Conservation (phyloP, 2,797 vertebrate species). For the Fundulus diaphanus region DNA sequence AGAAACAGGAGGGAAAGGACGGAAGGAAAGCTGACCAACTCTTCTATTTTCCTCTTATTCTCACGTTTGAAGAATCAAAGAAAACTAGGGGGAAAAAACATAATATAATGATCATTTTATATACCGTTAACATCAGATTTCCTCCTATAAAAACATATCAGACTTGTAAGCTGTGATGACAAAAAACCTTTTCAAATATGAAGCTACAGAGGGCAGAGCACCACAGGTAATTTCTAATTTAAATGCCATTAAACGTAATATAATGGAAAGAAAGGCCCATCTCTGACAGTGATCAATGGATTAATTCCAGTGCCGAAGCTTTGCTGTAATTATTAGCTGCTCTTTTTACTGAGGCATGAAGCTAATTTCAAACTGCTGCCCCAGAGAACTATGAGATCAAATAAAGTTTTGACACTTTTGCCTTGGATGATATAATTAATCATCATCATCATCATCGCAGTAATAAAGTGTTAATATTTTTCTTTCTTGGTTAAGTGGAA, state of each 20-base stretch:
- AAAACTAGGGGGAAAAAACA: background rate
- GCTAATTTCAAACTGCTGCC: constrained; percentile 31
- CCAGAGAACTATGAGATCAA: constrained; percentile 11
- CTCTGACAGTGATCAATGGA: constrained; percentile 44
- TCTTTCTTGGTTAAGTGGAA: background rate
- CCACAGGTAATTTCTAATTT: constrained; percentile 25
- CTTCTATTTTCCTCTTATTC: constrained; percentile 18
- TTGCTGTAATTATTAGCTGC: constrained; percentile 36
- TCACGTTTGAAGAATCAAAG: constrained; percentile 12
- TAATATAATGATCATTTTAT: background rate
- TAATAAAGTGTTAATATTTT: background rate
- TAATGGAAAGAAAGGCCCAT: background rate
- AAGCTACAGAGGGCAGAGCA: background rate
- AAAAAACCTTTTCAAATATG: background rate
- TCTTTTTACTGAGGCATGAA: constrained; percentile 31
- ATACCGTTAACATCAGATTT: background rate
- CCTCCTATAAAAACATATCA: background rate
- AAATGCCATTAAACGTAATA: background rate
- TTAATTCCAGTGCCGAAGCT: constrained; percentile 33
- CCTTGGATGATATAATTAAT: constrained; percentile 24
- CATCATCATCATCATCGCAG: constrained; percentile 31
- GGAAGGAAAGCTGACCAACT: constrained; percentile 14
- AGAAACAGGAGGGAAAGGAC: constrained; percentile 26
- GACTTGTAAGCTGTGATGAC: background rate
- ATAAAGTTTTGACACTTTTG: background rate